phyloP scores from a whole-genome alignment of 2,888 invertebrate species.

The Nomada ferruginata region DNA sequence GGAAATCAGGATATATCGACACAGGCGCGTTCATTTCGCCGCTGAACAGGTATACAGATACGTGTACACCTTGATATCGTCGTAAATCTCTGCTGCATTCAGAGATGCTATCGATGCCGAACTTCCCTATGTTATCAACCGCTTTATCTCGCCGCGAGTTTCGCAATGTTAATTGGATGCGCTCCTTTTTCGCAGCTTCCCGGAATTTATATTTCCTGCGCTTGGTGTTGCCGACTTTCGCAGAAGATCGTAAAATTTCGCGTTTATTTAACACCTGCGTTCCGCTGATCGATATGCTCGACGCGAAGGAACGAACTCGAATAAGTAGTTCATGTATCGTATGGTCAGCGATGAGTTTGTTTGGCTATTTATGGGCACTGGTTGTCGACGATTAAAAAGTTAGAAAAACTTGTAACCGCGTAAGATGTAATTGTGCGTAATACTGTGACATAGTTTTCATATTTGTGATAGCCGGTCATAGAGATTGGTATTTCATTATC shows the following conservation, averaged over 20 bases:
- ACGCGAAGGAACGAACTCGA: not conserved
- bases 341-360: not conserved
- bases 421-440: too few species aligned
- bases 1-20: conserved; percentile 53
- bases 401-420: too few species aligned
- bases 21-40: not conserved
- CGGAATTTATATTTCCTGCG: conserved; percentile 4
- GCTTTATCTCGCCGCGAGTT: conserved; percentile 25
- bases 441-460: too few species aligned
- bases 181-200: conserved; percentile 6
- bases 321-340: not conserved
- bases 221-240: not conserved
- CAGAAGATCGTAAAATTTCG: too few species aligned
- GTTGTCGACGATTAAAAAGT: too few species aligned
- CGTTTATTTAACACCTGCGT: not conserved
- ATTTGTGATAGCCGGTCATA: too few species aligned
- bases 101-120: conserved; percentile 46
- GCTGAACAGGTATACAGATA: conserved; percentile 13
- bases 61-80: conserved; percentile 28
- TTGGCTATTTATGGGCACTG: not conserved
- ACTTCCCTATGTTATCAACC: conserved; percentile 12
- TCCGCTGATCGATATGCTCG: not conserved
- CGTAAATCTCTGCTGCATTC: conserved; percentile 40
- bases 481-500: too few species aligned
- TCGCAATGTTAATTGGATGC: conserved; percentile 37